Conservation (phyloP, 2,113 vertebrate genomes). For the Phalacrocorax aristotelis region DNA sequence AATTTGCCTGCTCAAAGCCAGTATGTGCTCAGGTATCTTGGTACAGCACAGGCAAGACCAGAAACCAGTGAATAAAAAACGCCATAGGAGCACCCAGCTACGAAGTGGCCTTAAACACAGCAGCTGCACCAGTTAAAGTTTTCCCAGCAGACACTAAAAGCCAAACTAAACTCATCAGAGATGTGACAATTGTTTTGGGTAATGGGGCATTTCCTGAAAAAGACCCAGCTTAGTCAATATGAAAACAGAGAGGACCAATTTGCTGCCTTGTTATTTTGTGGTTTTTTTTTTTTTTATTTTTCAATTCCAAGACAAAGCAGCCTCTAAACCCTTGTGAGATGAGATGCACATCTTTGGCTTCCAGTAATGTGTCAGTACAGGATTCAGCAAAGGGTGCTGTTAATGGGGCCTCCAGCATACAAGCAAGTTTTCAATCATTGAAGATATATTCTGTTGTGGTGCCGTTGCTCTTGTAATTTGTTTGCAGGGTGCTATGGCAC, state of each 20-base stretch:
- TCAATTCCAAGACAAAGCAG: neutral
- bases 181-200: slow-evolving; percentile 27
- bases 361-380: neutral
- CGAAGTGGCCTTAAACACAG: slow-evolving; percentile 7
- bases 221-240: neutral
- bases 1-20: neutral
- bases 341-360: neutral
- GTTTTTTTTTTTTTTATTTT: neutral
- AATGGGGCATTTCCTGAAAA: slow-evolving; percentile 33
- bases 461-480: neutral
- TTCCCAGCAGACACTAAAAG: slow-evolving; percentile 18
- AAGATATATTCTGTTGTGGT: neutral
- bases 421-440: neutral
- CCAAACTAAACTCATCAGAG: neutral
- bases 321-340: neutral
- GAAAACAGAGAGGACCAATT: neutral
- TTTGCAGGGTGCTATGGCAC: neutral
- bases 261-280: neutral
- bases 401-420: neutral
- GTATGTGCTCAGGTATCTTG: neutral
- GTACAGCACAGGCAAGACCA: neutral
- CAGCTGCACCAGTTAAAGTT: neutral
- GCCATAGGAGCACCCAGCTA: neutral
- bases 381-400: neutral
- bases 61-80: neutral